These are phyloP conservation scores for Parotocinclus haroldoi DNA, from an alignment of 2,797 vertebrate species.

Conservation along the genomic window DNA sequence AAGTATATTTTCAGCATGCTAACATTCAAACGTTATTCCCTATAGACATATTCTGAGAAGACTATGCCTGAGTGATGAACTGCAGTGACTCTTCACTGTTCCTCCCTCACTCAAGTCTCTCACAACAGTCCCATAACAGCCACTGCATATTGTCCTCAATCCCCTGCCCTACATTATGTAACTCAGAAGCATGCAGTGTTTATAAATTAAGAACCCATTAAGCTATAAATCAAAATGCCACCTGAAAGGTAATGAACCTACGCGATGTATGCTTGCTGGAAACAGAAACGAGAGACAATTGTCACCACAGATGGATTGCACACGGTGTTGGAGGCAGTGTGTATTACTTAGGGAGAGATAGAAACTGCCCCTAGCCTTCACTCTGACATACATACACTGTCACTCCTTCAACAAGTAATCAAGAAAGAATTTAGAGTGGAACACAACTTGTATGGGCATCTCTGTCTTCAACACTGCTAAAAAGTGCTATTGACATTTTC, in stretches of 20 bases:
- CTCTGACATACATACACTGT: constrained; percentile 52
- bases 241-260: constrained; percentile 52
- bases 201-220: constrained; percentile 40
- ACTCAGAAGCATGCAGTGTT: constrained; percentile 24
- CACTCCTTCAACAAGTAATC: constrained; percentile 75
- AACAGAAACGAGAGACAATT: neutral
- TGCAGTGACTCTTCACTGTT: neutral
- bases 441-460: constrained; percentile 62
- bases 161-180: constrained; percentile 16
- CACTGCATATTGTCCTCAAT: constrained; percentile 1
- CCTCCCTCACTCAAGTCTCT: neutral
- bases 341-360: no score
- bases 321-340: no score
- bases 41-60: neutral
- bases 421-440: constrained; percentile 77
- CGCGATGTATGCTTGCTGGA: constrained; percentile 34
- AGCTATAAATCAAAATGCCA: constrained; percentile 43
- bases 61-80: constrained; percentile 8
- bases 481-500: constrained; percentile 70
- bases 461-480: constrained; percentile 63
- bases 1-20: neutral
- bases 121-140: constrained; percentile 20
- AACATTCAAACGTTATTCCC: constrained; percentile 1
- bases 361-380: constrained; percentile 15
- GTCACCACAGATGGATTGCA: no score